Evolutionary conservation across 30 jellyfish, hydroid and myxozoan species (phyloP), one percentile per base, ranked within the genome.

Genomic region (Aurelia sp.): DNA sequence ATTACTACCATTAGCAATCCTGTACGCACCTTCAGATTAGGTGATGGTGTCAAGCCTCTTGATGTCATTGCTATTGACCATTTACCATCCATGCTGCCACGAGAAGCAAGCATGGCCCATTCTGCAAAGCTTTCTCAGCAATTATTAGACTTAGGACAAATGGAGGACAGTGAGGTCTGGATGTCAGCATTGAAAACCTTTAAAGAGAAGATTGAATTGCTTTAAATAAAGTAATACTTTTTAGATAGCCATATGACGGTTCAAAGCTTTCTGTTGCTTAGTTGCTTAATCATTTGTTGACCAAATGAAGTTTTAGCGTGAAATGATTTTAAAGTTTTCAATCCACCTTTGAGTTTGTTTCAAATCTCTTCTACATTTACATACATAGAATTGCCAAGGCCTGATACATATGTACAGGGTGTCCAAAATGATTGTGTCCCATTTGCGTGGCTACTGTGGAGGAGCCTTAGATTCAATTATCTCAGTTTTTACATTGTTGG

Each of bases 61-160:
- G 82, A 79, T 50, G 61, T 88, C 38, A 79, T 88, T 7, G 91
- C 97, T 9, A 79, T 88, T 63, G 97, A 88, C 40, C 97, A 88
- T 53, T 62, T 88, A 57, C 97, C 97, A 63, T 88, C 97, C 7
- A 18, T 88, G 84, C 64, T 88, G 53, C 97, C 97, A 59, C 35
- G 88, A 18, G 97, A 88, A 61, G 88, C 90, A 30, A 74, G 91
- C 35, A 67, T 53, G 67, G 61, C 58, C 3, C 85, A 80, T 35
- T 88, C 91, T 6, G 85, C 85, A n/a, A 88, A 88, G 48, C 69
- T 88, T 33, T 74, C 68, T 1, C 76, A 19, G 84, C 88, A 78
- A 44, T 13, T 88, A 48, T 77, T 61, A 30, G 88, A 88, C 52
- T 63, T 88, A 22, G 80, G 50, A 8, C 72, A 88, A 27, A 53